phyloP scores from a whole-genome alignment of 53 echinoderm and acorn worm genomes.

The Patiria pectinifera region DNA sequence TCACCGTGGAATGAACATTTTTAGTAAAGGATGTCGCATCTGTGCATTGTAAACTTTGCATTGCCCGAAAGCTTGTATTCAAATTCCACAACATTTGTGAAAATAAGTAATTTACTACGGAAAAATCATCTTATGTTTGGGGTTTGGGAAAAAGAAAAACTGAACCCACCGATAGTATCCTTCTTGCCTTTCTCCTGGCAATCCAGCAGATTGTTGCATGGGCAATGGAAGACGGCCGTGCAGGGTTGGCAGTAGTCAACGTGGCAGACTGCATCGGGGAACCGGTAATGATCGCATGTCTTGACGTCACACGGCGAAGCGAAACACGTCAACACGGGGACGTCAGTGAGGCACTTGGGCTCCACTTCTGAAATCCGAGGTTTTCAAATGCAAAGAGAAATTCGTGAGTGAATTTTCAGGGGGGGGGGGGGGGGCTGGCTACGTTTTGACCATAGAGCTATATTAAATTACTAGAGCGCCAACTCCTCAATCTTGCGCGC shows the following conservation, averaged over 20 bases:
- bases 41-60: too few species aligned
- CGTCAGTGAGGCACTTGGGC: conserved; percentile 31
- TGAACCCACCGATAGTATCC: not conserved
- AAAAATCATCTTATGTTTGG: too few species aligned
- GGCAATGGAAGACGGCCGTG: conserved; percentile 45
- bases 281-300: conserved; percentile 5
- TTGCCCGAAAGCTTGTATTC: too few species aligned
- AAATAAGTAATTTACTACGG: too few species aligned
- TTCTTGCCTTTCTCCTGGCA: not conserved
- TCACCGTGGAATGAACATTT: too few species aligned
- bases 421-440: not conserved
- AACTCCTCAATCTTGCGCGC: too few species aligned
- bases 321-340: not conserved
- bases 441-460: too few species aligned
- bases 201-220: conserved; percentile 29
- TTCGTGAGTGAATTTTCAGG: not conserved
- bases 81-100: too few species aligned
- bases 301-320: conserved; percentile 10
- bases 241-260: conserved; percentile 58
- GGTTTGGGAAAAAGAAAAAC: too few species aligned
- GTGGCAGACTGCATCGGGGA: conserved; percentile 44
- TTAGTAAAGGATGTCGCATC: too few species aligned
- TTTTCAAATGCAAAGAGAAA: not conserved
- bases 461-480: too few species aligned
- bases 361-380: conserved; percentile 1